These are phyloP conservation scores for Steinernema hermaphroditum DNA, from an alignment of 2,888 invertebrate genomes.

Conservation along the genomic window DNA sequence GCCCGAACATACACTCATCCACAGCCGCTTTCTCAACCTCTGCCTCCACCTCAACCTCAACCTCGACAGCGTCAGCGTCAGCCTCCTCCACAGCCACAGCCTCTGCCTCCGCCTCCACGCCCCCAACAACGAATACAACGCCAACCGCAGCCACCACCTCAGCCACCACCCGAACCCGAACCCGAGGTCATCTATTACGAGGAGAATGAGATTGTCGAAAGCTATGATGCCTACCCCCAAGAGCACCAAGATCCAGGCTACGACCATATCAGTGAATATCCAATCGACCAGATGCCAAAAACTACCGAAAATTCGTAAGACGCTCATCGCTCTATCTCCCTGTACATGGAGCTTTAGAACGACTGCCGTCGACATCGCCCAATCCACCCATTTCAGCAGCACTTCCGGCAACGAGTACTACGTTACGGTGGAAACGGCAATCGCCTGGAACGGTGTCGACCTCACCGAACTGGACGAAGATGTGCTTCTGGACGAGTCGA, in stretches of 20 bases:
- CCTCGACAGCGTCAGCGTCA: too few species aligned
- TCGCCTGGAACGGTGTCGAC: not conserved
- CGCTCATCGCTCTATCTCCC: too few species aligned
- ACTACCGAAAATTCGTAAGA: too few species aligned
- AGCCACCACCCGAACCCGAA: too few species aligned
- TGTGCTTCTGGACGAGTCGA: not conserved
- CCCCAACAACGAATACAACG: too few species aligned
- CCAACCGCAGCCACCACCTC: too few species aligned
- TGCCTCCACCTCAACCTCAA: too few species aligned
- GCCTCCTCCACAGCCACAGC: too few species aligned
- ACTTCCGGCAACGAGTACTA: not conserved
- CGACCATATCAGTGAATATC: not conserved
- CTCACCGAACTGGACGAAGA: conserved; percentile 2
- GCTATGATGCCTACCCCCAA: not conserved
- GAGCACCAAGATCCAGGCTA: not conserved
- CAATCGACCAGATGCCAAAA: too few species aligned
- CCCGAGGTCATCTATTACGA: not conserved
- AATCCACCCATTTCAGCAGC: not conserved
- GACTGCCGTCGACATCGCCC: not conserved
- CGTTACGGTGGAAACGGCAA: not conserved
- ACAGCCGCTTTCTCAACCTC: not conserved
- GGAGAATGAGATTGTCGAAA: not conserved
- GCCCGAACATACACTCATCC: not conserved
- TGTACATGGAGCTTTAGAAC: not conserved
- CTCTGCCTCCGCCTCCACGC: too few species aligned